These are phyloP conservation scores for Brotula barbata DNA, from an alignment of 2,797 vertebrate genomes.

Conservation along the genomic window DNA sequence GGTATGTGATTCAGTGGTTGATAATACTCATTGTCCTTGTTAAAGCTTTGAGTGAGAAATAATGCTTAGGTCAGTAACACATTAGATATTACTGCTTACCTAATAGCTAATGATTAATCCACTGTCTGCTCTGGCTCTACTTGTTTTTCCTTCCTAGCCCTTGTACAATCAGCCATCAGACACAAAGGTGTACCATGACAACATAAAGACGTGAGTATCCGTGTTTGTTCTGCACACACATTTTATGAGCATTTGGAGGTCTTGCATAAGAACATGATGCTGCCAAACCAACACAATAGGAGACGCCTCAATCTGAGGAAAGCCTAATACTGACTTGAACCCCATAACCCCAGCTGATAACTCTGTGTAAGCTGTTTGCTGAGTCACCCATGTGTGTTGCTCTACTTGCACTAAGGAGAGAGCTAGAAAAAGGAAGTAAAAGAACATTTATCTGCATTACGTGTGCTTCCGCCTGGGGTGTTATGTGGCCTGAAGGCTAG, in stretches of 20 bases:
- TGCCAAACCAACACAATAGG: not conserved
- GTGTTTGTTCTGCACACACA: not conserved
- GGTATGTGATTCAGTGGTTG: conserved; percentile 77
- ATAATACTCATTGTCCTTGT: not conserved
- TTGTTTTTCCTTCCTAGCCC: conserved; percentile 76
- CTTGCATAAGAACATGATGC: not conserved
- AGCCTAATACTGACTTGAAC: conserved; percentile 29
- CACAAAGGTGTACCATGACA: conserved; percentile 99
- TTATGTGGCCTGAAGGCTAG: conserved; percentile 55
- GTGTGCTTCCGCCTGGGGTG: conserved; percentile 23
- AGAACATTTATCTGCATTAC: conserved; percentile 11
- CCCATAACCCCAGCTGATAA: conserved; percentile 49
- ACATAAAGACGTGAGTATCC: conserved; percentile 98
- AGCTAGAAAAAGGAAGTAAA: conserved; percentile 36
- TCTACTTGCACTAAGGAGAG: conserved; percentile 43
- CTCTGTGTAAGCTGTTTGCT: conserved; percentile 50
- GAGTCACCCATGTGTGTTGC: conserved; percentile 41
- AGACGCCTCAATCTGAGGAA: not conserved
- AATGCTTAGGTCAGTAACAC: not conserved
- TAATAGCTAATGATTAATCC: conserved; percentile 48
- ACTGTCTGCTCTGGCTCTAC: conserved; percentile 8
- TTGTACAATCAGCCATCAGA: conserved; percentile 99
- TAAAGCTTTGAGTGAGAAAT: not conserved
- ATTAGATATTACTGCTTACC: conserved; percentile 23
- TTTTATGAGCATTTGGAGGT: not conserved